Base-by-base conservation (phyloP, 2,888 invertebrate species). In the Pollenia angustigena region DNA sequence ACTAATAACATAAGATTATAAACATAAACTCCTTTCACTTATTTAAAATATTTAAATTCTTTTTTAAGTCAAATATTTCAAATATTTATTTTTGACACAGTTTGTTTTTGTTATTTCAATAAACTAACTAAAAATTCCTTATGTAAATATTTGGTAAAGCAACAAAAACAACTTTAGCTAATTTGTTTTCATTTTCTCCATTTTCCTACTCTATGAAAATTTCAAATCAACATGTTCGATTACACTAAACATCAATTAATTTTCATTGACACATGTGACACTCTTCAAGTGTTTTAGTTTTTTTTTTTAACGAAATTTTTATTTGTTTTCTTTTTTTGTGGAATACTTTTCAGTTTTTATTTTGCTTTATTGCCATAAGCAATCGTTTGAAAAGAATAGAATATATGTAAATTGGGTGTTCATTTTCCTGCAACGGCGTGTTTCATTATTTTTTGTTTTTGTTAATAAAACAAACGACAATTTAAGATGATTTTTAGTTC, bases 191-290 rank as follows among this genome's bases (percentile, higher is more conserved):
- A 72, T 48, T 74, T 64, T 40, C 44, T 48, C 40, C 16, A 50
- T 69, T 46, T 68, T 60, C 18, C 23, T n/a, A 44, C 40, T 81
- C 42, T 74, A 82, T 82, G 66, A 54, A 82, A 72, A 50, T 68
- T 80, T 44, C 7, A 62, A 60, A 80, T 80, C 69, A 71, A 58
- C 81, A 52, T 80, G 50, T 83, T 83, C 83, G 79, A 78, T 84
- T 72, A 32, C 76, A 42, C 60, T 52, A 76, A 76, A 76, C 84
- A 68, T 72, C 84, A 71, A 81, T 81, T 84, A 76, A 84, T 78
- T 87, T 76, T 32, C 81, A 68, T 76, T 84, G 80, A 84, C 81
- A 84, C 84, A 76, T 84, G 84, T 78, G 86, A 87, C 86, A 87
- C 66, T 81, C 66, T 80, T 86, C 86, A 78, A 84, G 83, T 83